A percentile compares a stretch with the other conserved stretches of the same genome.
Conservation (phyloP, 2,113 vertebrate genomes). For the Prunella fulvescens region DNA sequence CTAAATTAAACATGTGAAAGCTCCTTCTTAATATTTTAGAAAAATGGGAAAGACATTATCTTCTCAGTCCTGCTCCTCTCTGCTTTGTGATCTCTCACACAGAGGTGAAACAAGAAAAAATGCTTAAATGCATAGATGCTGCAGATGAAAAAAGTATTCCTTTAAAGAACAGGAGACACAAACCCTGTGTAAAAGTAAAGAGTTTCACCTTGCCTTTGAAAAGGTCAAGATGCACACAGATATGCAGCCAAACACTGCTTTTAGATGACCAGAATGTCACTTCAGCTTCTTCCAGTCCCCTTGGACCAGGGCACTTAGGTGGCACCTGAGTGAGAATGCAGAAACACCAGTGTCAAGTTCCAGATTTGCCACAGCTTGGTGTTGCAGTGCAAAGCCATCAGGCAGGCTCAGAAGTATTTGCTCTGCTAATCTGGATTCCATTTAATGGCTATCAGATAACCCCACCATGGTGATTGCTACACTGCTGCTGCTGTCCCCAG, state of each 20-base stretch:
- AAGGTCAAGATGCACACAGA: background rate
- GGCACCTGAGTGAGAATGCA: background rate
- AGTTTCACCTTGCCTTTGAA: background rate
- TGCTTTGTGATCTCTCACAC: background rate
- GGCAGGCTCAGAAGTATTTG: conserved; percentile 35
- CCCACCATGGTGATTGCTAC: background rate
- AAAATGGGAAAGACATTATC: background rate
- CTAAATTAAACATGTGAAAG: background rate
- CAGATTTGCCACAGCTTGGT: conserved; percentile 5
- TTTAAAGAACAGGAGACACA: background rate
- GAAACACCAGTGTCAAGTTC: background rate
- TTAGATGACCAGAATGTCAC: background rate
- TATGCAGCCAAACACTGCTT: background rate
- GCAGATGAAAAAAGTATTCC: background rate
- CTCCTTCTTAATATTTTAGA: background rate
- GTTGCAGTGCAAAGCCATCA: background rate
- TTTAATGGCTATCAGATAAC: conserved; percentile 61
- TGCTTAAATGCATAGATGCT: background rate
- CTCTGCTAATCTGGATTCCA: conserved; percentile 43
- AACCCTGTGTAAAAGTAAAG: background rate
- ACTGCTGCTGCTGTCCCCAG: background rate
- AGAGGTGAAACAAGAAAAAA: background rate
- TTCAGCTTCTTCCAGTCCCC: background rate
- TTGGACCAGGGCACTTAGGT: background rate
- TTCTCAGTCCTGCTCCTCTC: background rate